Evolutionary conservation across 2,113 vertebrate species (phyloP), one percentile per base, ranked within the genome.

Genomic region (Pitta sordida): DNA sequence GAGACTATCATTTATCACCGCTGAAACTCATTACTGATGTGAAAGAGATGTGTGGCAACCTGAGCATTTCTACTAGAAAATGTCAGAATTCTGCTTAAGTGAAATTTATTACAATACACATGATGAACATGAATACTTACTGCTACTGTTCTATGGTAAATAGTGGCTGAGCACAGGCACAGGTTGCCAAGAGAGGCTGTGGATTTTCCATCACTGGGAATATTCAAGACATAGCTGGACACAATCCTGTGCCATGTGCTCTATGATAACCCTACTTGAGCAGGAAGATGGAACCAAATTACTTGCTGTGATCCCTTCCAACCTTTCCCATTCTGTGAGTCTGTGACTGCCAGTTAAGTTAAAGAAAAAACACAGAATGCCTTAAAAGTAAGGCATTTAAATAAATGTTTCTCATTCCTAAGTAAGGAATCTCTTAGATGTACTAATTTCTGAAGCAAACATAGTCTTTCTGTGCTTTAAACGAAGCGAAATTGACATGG

Each of bases 1-100:
- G 78, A 96, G 67, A 69, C 60, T 88, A 91, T 97, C 6, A 94
- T 59, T 96, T 93, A 67, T 83, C 86, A 93, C 63, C 77, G 83
- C 27, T 96, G 94, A 91, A 95, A 86, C 82, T 90, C 89, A 53
- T 67, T 84, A 87, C 63, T 60, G 41, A 64, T 90, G 36, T 95
- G 83, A 52, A 67, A 86, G 67, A 79, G 63, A 84, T 86, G 36
- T 46, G 30, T 55, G 88, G 75, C 79, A 51, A 89, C 59, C 88
- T 76, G 41, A 75, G 63, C 9, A 62, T n/a, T 56, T 80, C 81
- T 86, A 58, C 73, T 37, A 46, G 90, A 64, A 89, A 74, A 91
- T 24, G 56, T 86, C 56, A 91, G 76, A 94, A 74, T 92, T 36
- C 12, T 17, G 44, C 81, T 59, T 67, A 83, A 83, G 24, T 70